These are phyloP conservation scores for Lasioglossum pauxillum DNA, from an alignment of 2,888 invertebrate species.

Conservation along the genomic window DNA sequence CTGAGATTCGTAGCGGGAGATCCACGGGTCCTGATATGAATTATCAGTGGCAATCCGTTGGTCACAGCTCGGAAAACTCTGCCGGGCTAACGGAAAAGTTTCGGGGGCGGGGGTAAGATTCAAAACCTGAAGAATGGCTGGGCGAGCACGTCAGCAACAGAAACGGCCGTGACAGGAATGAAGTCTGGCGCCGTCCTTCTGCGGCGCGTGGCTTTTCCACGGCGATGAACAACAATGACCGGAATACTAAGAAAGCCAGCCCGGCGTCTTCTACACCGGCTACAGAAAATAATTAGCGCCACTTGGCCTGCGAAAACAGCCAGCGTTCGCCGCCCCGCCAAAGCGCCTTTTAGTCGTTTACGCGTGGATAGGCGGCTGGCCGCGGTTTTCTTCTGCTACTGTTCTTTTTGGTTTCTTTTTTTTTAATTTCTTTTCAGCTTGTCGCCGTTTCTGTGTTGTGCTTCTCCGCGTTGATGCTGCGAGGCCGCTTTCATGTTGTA, in stretches of 20 bases:
- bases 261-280: conserved; percentile 48
- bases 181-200: conserved; percentile 54
- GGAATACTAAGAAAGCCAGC: conserved; percentile 44
- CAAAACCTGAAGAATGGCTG: conserved; percentile 38
- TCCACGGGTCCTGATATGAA: conserved; percentile 20
- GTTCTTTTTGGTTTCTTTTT: background rate
- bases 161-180: conserved; percentile 43
- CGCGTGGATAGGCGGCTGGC: background rate
- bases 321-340: background rate
- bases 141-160: conserved; percentile 53
- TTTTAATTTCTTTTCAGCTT: background rate
- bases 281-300: conserved; percentile 8
- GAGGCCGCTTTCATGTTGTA: background rate
- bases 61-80: conserved; percentile 23
- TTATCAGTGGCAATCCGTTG: conserved; percentile 38
- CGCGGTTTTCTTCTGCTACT: background rate
- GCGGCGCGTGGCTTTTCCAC: conserved; percentile 57
- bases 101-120: conserved; percentile 1
- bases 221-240: conserved; percentile 51
- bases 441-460: background rate
- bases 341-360: background rate
- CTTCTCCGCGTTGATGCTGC: background rate
- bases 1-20: background rate
- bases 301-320: background rate
- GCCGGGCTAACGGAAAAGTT: conserved; percentile 47